Percentiles rank a stretch among this genome's conserved stretches.
Evolutionary conservation across 2,113 vertebrate genomes (phyloP).

Genomic region (Centrocercus urophasianus): DNA sequence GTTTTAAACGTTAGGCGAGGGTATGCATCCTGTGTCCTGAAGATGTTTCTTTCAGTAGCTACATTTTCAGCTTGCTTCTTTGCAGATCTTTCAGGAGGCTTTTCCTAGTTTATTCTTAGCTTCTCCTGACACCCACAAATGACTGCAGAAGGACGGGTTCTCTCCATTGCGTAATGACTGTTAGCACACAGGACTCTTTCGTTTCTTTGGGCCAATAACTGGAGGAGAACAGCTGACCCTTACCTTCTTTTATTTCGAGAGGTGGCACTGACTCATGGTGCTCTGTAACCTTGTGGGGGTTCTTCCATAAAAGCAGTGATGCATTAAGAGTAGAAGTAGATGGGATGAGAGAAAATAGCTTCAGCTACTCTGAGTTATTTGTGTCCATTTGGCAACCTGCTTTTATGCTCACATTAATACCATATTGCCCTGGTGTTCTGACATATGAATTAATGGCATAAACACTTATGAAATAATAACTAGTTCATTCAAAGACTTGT

Average conservation of each 20-base stretch:
- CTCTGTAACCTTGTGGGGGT: background rate
- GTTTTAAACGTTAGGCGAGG: background rate
- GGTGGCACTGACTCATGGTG: accelerated
- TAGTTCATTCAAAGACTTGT: background rate
- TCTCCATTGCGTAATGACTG: background rate
- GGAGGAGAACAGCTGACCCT: background rate
- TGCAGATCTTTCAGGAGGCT: slow-evolving; percentile 7
- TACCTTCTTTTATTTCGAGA: accelerated
- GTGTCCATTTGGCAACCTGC: background rate
- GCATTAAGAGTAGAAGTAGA: background rate
- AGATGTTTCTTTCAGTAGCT: background rate
- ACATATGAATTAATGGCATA: background rate
- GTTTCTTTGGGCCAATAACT: background rate
- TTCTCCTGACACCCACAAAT: background rate
- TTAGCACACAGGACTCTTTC: background rate
- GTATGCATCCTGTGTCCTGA: background rate
- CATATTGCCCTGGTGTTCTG: background rate
- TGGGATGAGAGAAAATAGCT: background rate
- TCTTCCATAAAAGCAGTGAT: background rate
- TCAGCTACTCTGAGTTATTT: background rate
- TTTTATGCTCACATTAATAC: background rate
- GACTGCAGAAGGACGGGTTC: background rate
- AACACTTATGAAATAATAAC: background rate
- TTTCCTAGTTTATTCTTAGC: slow-evolving; percentile 39
- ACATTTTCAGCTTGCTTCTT: background rate